Evolutionary conservation across 1,140 invertebrate genomes (phyloP).

Genomic region (Wiebesia pumilae): DNA sequence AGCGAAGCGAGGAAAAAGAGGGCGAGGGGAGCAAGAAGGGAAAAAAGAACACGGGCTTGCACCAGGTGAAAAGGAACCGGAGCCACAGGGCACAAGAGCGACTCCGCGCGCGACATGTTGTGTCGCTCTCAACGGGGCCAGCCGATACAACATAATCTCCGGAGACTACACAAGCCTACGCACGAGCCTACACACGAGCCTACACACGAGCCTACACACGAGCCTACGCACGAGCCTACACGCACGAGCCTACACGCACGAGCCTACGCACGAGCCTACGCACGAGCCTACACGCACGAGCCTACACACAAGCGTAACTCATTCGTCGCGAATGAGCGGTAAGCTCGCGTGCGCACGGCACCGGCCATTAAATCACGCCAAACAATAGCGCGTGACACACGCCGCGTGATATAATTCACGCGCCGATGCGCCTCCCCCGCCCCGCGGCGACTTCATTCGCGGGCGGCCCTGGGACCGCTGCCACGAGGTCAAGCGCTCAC

Average conservation of each 20-base stretch:
- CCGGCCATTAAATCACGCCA: conserved; percentile 48
- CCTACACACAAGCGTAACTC: background rate
- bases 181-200: too few species aligned
- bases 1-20: background rate
- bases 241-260: too few species aligned
- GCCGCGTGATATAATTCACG: conserved; percentile 28
- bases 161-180: background rate
- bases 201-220: too few species aligned
- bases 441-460: too few species aligned
- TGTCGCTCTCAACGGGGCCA: background rate
- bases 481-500: too few species aligned
- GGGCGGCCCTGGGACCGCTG: too few species aligned
- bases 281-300: too few species aligned
- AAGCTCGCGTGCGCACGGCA: conserved; percentile 42
- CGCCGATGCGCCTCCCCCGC: background rate
- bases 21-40: background rate
- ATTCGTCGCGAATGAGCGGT: background rate
- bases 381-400: conserved; percentile 49
- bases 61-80: background rate
- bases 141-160: conserved; percentile 47
- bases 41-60: background rate
- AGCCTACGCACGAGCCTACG: too few species aligned
- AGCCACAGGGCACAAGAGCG: background rate
- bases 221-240: too few species aligned
- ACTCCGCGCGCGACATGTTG: background rate